Percentiles rank a stretch among this genome's conserved stretches.
Conservation (phyloP, 2,888 invertebrate species). For the Plagodis dolabraria region DNA sequence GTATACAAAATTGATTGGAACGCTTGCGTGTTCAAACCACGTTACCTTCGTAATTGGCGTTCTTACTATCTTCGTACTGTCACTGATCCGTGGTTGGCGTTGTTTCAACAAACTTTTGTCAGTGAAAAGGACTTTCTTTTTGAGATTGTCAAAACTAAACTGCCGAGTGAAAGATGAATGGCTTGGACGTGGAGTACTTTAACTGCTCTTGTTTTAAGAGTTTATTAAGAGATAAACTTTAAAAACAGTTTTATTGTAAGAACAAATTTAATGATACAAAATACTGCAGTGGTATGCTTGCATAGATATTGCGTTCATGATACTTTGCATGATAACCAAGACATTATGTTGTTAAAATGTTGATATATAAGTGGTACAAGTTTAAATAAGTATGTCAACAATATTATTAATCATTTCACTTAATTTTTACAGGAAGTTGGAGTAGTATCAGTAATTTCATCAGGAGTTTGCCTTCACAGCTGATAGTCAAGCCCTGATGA, state of each 20-base stretch:
- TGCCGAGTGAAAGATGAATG: constrained; percentile 63
- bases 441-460: too few relatives aligned
- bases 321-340: too few relatives aligned
- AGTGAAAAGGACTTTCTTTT: constrained; percentile 62
- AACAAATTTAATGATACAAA: not conserved
- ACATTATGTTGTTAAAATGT: too few relatives aligned
- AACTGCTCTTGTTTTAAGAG: constrained; percentile 55
- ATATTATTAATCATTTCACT: too few relatives aligned
- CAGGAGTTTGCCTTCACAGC: too few relatives aligned
- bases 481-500: too few relatives aligned
- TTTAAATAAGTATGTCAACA: too few relatives aligned
- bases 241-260: constrained; percentile 30
- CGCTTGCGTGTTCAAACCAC: constrained; percentile 67
- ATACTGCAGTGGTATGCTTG: too few relatives aligned
- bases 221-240: constrained; percentile 49
- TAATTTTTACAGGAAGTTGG: too few relatives aligned
- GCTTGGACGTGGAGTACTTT: constrained; percentile 61
- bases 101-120: constrained; percentile 78
- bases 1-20: constrained; percentile 67
- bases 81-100: constrained; percentile 68
- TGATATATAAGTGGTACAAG: too few relatives aligned
- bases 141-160: constrained; percentile 48
- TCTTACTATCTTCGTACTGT: constrained; percentile 29
- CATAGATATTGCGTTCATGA: too few relatives aligned
- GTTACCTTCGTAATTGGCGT: constrained; percentile 78